Evolutionary conservation across 2,113 vertebrate genomes (phyloP).

Genomic region (Pluvianellus socialis): DNA sequence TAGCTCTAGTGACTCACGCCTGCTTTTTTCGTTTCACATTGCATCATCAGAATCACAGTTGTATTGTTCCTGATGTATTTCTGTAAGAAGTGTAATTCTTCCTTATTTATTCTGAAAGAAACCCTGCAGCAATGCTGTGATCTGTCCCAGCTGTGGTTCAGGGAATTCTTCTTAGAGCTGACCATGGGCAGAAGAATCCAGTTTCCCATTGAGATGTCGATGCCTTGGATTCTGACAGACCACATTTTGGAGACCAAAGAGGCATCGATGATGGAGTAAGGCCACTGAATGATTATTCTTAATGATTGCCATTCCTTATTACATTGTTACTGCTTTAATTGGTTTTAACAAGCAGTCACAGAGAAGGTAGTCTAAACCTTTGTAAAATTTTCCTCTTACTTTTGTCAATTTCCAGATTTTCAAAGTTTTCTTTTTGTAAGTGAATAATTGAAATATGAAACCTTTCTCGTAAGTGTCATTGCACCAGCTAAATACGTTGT

Average conservation of each 20-base stretch:
- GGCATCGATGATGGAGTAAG: conserved; percentile 88
- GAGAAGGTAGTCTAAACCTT: not conserved
- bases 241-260: conserved; percentile 88
- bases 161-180: conserved; percentile 96
- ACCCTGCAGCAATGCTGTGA: conserved; percentile 86
- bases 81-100: not conserved
- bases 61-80: not conserved
- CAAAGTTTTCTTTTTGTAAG: not conserved
- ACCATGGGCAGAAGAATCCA: conserved; percentile 87
- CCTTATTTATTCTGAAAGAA: conserved; percentile 67
- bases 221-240: conserved; percentile 99
- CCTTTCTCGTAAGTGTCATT: not conserved
- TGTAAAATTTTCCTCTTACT: not conserved
- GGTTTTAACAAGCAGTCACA: not conserved
- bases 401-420: not conserved
- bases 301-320: not conserved
- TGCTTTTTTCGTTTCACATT: conserved; percentile 41
- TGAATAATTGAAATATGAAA: not conserved
- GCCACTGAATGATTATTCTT: not conserved
- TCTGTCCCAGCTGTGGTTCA: conserved; percentile 85
- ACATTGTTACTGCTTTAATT: not conserved
- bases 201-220: conserved; percentile 94
- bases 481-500: not conserved
- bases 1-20: not conserved
- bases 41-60: not conserved